Conservation (phyloP, 2,888 invertebrate genomes). For the Drosophila sordidapex region DNA sequence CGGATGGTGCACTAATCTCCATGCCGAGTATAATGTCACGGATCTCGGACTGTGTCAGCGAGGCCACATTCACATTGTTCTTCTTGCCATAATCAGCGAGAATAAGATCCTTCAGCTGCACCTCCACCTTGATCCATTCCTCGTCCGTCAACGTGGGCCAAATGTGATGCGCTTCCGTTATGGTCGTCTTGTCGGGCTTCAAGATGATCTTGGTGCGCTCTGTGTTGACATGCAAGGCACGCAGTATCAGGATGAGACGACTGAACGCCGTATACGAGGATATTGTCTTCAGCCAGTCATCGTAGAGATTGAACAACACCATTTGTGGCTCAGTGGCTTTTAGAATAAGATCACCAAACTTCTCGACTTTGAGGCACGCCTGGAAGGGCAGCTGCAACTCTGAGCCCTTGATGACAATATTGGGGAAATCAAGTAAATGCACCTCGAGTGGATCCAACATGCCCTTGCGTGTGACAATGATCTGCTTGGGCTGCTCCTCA, state of each 20-base stretch:
- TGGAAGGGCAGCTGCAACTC: constrained; percentile 99
- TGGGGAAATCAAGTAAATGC: constrained; percentile 99
- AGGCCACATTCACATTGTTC: constrained; percentile 99
- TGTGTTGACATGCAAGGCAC: constrained; percentile 99
- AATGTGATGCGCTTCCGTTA: constrained; percentile 99
- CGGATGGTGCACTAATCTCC: constrained; percentile 99
- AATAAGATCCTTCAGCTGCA: constrained; percentile 98
- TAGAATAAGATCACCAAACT: constrained; percentile 99
- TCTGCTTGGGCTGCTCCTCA: constrained; percentile 99
- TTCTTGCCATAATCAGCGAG: constrained; percentile 99
- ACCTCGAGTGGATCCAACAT: constrained; percentile 99
- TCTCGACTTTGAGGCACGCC: constrained; percentile 99
- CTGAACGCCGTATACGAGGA: constrained; percentile 99
- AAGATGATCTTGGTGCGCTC: constrained; percentile 99
- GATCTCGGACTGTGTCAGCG: constrained; percentile 99
- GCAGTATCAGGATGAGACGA: constrained; percentile 96
- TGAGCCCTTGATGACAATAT: constrained; percentile 99
- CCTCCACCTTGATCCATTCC: constrained; percentile 99
- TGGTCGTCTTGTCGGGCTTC: constrained; percentile 99
- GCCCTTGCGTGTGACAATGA: constrained; percentile 99
- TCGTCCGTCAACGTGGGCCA: constrained; percentile 99
- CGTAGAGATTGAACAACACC: constrained; percentile 99
- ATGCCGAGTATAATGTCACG: constrained; percentile 99
- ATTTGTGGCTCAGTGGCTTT: constrained; percentile 99
- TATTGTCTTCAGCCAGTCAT: constrained; percentile 99